Evolutionary conservation across 2,888 invertebrate species (phyloP).

Genomic region (Tortrix viridana): DNA sequence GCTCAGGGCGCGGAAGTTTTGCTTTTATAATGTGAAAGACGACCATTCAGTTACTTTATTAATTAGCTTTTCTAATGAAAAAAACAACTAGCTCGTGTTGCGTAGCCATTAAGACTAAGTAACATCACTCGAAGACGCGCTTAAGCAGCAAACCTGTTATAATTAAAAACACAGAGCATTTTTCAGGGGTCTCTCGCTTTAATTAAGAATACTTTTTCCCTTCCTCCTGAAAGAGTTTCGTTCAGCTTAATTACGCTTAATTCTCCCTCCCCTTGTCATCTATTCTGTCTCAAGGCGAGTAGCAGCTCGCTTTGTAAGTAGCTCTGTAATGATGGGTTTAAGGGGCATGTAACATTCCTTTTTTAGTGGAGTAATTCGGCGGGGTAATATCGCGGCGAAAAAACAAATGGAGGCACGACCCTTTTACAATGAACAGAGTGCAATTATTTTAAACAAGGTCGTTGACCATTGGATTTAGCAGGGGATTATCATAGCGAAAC

Average conservation of each 20-base stretch:
- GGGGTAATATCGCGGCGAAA: conserved; percentile 38
- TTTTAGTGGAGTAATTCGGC: conserved; percentile 45
- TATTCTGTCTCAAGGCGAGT: conserved; percentile 57
- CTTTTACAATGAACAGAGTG: conserved; percentile 14
- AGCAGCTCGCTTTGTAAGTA: conserved; percentile 52
- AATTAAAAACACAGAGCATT: conserved; percentile 71
- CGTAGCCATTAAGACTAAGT: conserved; percentile 44
- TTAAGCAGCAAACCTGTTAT: conserved; percentile 55
- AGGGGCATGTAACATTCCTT: conserved; percentile 47
- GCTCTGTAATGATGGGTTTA: conserved; percentile 55
- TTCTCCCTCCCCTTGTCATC: conserved; percentile 61
- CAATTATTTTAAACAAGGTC: conserved; percentile 30
- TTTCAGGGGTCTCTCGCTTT: conserved; percentile 63
- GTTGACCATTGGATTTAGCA: conserved; percentile 39
- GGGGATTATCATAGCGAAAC: conserved; percentile 40
- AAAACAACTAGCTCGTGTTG: conserved; percentile 1
- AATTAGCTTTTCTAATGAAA: background rate
- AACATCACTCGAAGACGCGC: conserved; percentile 47
- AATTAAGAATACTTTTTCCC: conserved; percentile 72
- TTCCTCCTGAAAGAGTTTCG: conserved; percentile 64
- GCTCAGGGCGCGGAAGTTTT: background rate
- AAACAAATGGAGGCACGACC: conserved; percentile 30
- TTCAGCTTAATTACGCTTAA: conserved; percentile 71
- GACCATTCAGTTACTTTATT: background rate
- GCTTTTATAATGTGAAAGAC: background rate